Evolutionary conservation across 1,140 invertebrate genomes (phyloP).

Genomic region (Metopolophium dirhodum): DNA sequence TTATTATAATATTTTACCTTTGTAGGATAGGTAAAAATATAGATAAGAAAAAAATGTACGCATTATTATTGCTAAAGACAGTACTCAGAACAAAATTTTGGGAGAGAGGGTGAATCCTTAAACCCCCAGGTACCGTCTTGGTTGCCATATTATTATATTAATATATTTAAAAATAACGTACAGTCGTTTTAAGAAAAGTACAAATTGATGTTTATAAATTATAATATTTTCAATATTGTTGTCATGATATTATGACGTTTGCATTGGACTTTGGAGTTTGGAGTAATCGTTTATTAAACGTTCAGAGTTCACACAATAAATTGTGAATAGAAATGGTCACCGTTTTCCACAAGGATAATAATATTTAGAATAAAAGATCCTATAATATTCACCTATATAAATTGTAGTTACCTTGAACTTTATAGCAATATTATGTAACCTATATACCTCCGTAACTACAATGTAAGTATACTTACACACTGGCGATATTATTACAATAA

Average conservation of each 20-base stretch:
- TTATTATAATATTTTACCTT: background rate
- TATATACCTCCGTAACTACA: background rate
- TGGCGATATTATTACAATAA: background rate
- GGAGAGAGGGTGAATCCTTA: no score
- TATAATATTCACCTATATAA: background rate
- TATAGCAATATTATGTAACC: background rate
- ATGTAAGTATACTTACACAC: background rate
- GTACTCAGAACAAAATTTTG: background rate
- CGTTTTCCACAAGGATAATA: background rate
- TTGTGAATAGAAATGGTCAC: background rate
- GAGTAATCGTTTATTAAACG: background rate
- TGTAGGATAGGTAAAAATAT: background rate
- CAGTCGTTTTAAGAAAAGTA: background rate
- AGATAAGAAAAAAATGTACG: background rate
- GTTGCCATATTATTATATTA: background rate
- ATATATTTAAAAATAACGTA: background rate
- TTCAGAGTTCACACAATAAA: background rate
- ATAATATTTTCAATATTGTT: no score
- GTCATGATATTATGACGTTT: background rate
- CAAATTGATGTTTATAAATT: background rate
- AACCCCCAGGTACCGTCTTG: no score
- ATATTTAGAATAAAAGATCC: constrained; percentile 6
- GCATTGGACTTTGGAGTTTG: background rate
- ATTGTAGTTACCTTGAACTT: constrained; percentile 1
- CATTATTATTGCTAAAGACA: background rate